A percentile compares a stretch with the other conserved stretches of the same genome.
Evolutionary conservation across 2,797 vertebrate species (phyloP).

Genomic region (Lepilemur ruficaudatus): DNA sequence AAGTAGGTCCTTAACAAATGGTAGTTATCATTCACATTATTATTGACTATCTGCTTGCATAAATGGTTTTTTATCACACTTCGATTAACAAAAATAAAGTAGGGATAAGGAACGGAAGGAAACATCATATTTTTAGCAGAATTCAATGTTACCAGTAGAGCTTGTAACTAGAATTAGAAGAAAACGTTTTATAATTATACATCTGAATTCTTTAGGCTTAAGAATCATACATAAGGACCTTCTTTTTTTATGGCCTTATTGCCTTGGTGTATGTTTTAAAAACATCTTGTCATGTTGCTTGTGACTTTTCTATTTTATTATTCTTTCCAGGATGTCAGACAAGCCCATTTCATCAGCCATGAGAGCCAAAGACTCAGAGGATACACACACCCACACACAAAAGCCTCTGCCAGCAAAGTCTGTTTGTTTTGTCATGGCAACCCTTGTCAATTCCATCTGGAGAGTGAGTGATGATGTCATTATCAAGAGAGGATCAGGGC

Average conservation of each 20-base stretch:
- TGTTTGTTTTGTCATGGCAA: conserved; percentile 68
- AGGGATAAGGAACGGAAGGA: neutral
- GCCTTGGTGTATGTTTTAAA: neutral
- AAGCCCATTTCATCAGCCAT: neutral
- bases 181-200: neutral
- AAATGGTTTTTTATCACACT: neutral
- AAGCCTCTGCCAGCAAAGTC: neutral
- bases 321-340: conserved; percentile 18
- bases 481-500: neutral
- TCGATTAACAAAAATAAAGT: neutral
- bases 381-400: neutral
- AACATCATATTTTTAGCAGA: neutral
- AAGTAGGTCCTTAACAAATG: neutral
- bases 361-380: neutral
- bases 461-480: conserved; percentile 59
- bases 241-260: neutral
- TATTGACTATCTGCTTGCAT: neutral
- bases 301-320: neutral
- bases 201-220: neutral
- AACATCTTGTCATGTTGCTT: neutral
- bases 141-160: neutral
- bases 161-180: neutral
- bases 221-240: neutral
- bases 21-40: neutral
- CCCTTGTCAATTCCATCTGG: conserved; percentile 68